Base-by-base conservation (phyloP, 1,140 invertebrate species). In the Metaphire vulgaris region DNA sequence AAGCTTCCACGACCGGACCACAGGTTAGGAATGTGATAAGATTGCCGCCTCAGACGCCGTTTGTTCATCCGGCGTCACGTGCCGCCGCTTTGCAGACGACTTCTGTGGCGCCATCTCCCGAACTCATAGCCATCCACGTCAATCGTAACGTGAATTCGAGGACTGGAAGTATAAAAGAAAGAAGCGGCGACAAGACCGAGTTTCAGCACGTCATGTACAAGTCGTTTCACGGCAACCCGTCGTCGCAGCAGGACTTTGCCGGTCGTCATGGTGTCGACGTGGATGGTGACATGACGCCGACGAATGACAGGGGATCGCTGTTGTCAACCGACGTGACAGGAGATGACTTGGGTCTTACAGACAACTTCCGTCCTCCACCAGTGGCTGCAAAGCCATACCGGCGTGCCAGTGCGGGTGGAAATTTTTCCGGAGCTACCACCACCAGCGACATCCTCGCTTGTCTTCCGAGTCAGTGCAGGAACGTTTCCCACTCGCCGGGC, bases 221-320 rank as follows among this genome's bases (percentile, higher is more conserved):
- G 34, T 73, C 72, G 33, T 73, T 73, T 56, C 72, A 73, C 33
- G 72, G 72, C 16, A 21, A 34, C 6, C 41, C 72, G 2, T 73
- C 72, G 14, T n/a, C n/a, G n/a, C n/a, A n/a, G n/a, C 1, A 30
- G 34, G 72, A 73, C 12, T 73, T 73, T 26, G 28, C 32, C 6
- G 21, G 31, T 26, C n/a, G 33, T 1, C n/a, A n/a, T n/a, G n/a
- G 33, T 31, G 34, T 28, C n/a, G 72, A 73, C 16, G 21, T 21
- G 6, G 41, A 56, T 12, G 41, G 41, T 56, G 41, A 56, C 6
- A 56, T 21, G 41, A 56, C 41, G 41, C 41, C 41, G 21, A 56
- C 41, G 21, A 56, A 56, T 21, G 41, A 56, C 41, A 6, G 41
- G 6, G n/a, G n/a, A n/a, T 12, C 6, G 6, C 21, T 56, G 41